Evolutionary conservation across 2,888 invertebrate species (phyloP), one percentile per base, ranked within the genome.

Genomic region (Spisula subtruncata): DNA sequence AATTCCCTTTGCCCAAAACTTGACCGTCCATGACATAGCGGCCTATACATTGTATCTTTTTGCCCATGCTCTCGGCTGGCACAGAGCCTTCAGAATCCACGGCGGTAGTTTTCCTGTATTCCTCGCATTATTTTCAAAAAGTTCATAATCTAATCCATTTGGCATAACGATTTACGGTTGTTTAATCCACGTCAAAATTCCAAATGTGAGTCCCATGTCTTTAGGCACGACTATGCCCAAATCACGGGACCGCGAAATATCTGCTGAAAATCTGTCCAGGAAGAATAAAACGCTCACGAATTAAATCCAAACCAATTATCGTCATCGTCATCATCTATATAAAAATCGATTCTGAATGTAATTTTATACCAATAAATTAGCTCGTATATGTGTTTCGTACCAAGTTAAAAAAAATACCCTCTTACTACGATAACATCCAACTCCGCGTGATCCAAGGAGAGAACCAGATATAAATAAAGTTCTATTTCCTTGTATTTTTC

Each of bases 1-100:
- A 98, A 97, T 98, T 98, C 91, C 98, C 98, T 96, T 98, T 98
- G 80, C 98, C 98, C 88, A 98, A 97, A 89, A 97, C 97, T 94
- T 97, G 97, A 89, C 98, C 98, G 88, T 98, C 98, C 97, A 98
- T 97, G 95, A 97, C 97, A 97, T 98, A 98, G 96, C 98, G 98
- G 88, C 98, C 98, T 94, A 98, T 96, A 87, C 95, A 96, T 91
- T 96, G 96, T 91, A 97, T 96, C 94, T 96, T 97, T 94, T 96
- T 96, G 91, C 97, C 97, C 97, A 97, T 97, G 87, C 91, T 94
- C 93, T 89, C 91, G n/a, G 66, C 29, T 66, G 85, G 88, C 85
- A 81, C 82, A 80, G 89, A 85, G 79, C 88, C 60, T 79, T 80
- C 71, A 80, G 66, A 20, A 82, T 83, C 87, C 87, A 87, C 92